Conservation (phyloP, 2,888 invertebrate species). For the Drosophila ezoana region DNA sequence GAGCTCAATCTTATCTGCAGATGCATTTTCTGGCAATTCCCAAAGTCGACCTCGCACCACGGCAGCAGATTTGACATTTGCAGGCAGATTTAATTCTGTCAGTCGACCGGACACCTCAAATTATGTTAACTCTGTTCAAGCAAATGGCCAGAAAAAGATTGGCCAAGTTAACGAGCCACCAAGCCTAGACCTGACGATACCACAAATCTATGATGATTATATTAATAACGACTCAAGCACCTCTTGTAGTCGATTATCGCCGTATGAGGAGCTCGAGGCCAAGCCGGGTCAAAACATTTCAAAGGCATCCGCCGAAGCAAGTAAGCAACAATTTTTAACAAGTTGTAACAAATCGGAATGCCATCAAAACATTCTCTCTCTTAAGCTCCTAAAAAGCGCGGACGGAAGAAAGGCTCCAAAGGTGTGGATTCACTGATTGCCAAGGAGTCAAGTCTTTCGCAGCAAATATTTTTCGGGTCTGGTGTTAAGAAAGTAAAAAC, state of each 20-base stretch:
- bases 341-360: constrained; percentile 1
- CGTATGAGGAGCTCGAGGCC: constrained; percentile 68
- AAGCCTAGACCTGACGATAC: constrained; percentile 23
- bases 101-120: constrained; percentile 40
- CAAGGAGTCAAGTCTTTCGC: constrained; percentile 77
- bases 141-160: constrained; percentile 27
- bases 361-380: constrained; percentile 13
- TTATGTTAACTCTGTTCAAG: constrained; percentile 18
- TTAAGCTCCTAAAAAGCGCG: constrained; percentile 81
- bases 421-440: constrained; percentile 83
- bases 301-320: constrained; percentile 51
- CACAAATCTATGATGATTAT: constrained; percentile 44
- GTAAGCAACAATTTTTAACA: constrained; percentile 17
- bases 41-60: constrained; percentile 40
- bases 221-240: constrained; percentile 73
- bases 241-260: constrained; percentile 76
- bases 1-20: constrained; percentile 77
- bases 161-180: constrained; percentile 8
- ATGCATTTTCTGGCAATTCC: constrained; percentile 41
- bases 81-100: constrained; percentile 81
- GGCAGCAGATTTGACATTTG: constrained; percentile 81
- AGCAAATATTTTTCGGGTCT: constrained; percentile 80
- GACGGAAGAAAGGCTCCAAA: constrained; percentile 84
- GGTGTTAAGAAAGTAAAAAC: constrained; percentile 84
- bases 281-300: constrained; percentile 44